Evolutionary conservation across 2,113 vertebrate genomes (phyloP), one percentile per base, ranked within the genome.

Genomic region (Perca schrenkii): DNA sequence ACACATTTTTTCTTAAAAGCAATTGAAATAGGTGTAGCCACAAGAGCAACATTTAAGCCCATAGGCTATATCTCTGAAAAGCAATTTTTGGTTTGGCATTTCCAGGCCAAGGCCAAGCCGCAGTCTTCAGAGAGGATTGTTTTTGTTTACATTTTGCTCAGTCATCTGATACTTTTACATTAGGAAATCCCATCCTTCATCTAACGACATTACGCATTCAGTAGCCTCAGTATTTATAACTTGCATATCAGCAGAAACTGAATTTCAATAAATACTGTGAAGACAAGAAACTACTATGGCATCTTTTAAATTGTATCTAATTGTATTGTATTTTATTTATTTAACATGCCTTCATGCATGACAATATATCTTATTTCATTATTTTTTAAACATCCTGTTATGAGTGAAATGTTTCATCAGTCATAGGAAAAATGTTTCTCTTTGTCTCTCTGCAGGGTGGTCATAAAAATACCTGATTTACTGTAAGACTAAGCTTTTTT

Each of bases 1-100:
- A 52, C 73, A 77, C 40, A 61, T 88, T 40, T 88, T 56, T 56
- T 88, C 28, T 77, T 62, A 79, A 81, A 88, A 85, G 65, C 63
- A 63, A 68, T 88, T 86, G 74, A 74, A 84, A 84, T 56, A 57
- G 61, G 31, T 60, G 60, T 25, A 61, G 66, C 43, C 52, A 81
- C 79, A 81, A 80, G 75, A 84, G 69, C 73, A 54, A 62, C 67
- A 53, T 78, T 50, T 74, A 71, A 86, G 64, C 60, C 72, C 74
- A 19, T 12, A 17, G 68, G 68, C 69, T 14, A 12, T 11, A 62
- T 83, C 64, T 76, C 68, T 69, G 72, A 82, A 76, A 83, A 77
- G 57, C 40, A 64, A 79, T 75, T 60, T 62, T 78, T 46, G 57
- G 16, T 80, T 86, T 57, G 46, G 34, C 60, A 62, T 68, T 81